Evolutionary conservation across 2,888 invertebrate species (phyloP), one percentile per base, ranked within the genome.

Genomic region (Neoascia interrupta): DNA sequence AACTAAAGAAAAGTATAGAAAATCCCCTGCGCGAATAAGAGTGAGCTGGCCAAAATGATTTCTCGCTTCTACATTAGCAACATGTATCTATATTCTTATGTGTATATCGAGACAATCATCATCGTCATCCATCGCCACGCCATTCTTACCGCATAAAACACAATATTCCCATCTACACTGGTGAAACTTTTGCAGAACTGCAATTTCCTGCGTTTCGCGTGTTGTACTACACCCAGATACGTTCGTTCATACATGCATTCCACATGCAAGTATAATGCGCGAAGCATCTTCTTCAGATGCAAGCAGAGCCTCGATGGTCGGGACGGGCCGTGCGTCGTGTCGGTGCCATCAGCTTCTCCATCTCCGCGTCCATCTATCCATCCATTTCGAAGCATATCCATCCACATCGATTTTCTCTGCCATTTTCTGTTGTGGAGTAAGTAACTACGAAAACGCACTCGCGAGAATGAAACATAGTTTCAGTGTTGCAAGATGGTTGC

Each of bases 121-220:
- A 39, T 41, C 61, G 37, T 56, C 49, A 45, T 66, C 72, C 58
- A 70, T 70, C 51, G 54, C 53, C 54, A 61, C 56, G 66, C 53
- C 66, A 68, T 61, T 66, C 73, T 73, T 68, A 61, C 72, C 61
- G 60, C 41, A 72, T 47, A 54, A 61, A 61, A 73, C 68, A 51
- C n/a, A n/a, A n/a, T n/a, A n/a, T n/a, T 45, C 79, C 51, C 66
- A 68, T 72, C 79, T 66, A 79, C 79, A 79, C 73, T 79, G 79
- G 72, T 73, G 79, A 79, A 79, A 73, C 79, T 79, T 79, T 79
- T 79, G 56, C 79, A 73, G 79, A 79, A 79, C 73, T 79, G 73
- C 79, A 79, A 79, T 79, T 79, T 79, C 79, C 73, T 79, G 79
- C 79, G 79, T 79, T 79, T 79, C 56, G 73, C 72, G 79, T 72